Base-by-base conservation (phyloP, 2,113 vertebrate species). In the Etheostoma spectabile region DNA sequence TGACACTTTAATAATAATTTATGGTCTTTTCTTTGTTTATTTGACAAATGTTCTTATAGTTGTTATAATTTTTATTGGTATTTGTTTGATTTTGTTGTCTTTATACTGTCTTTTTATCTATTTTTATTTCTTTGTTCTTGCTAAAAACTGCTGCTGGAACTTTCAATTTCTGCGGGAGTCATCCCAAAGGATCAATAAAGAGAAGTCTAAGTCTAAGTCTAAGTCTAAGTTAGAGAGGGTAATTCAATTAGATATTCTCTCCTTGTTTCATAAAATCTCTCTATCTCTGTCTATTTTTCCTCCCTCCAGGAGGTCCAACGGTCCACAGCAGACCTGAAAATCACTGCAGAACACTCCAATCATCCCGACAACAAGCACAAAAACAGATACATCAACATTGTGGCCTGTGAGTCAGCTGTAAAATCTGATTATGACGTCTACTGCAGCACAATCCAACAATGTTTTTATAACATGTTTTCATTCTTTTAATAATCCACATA, bases 331-430 rank as follows among this genome's bases (percentile, higher is more conserved):
- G 98, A 99, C 90, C 96, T 98, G 96, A 99, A 97, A 96, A 99
- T 99, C 93, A 99, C 97, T 12, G 96, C 97, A n/a, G 99, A 99
- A 92, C 98, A 99, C 91, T 99, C 98, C 91, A 99, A 99, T 93
- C 97, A 99, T 88, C 97, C 96, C 0, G 99, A 99, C 93, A 99
- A 99, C 96, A 99, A 99, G 97, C 97, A 99, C 96, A 99, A 99
- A 95, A 99, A 99, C 97, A 96, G 99, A 98, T 99, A 99, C 94
- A 99, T 99, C 96, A 99, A 99, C 95, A 99, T 99, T 85, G 95
- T 99, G 87, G 99, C 99, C 90, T 99, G 99, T 99, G 94, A 97
- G 98, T 97, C 88, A 57, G 46, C 78, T 80, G 76, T 72, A n/a
- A 79, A 80, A 88, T 79, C 57, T 42, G 67, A 83, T 87, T 81